These are phyloP conservation scores for Ametastegia equiseti DNA, from an alignment of 2,888 invertebrate genomes.

Conservation along the genomic window DNA sequence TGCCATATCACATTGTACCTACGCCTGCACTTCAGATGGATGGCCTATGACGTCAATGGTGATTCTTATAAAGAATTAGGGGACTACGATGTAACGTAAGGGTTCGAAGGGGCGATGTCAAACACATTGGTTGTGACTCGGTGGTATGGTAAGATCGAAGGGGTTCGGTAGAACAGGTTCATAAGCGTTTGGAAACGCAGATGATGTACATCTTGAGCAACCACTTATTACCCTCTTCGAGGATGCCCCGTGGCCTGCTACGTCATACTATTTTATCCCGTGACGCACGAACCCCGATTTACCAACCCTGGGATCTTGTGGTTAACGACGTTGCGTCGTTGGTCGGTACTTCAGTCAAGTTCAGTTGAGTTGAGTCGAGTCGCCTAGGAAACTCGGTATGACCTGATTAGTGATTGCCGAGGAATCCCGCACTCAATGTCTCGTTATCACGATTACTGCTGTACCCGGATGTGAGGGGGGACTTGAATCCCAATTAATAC, in stretches of 20 bases:
- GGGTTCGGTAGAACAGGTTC: background rate
- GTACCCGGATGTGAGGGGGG: background rate
- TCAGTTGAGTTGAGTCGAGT: slow-evolving; percentile 62
- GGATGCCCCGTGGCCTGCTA: background rate
- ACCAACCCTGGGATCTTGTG: slow-evolving; percentile 54
- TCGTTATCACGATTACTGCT: slow-evolving; percentile 49
- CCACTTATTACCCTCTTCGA: background rate
- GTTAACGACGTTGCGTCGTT: slow-evolving; percentile 51
- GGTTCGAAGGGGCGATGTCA: slow-evolving; percentile 11
- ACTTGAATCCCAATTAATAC: slow-evolving; percentile 28
- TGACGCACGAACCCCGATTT: slow-evolving; percentile 48
- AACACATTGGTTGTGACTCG: too few relatives aligned
- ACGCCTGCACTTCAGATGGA: too few relatives aligned
- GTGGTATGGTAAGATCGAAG: too few relatives aligned
- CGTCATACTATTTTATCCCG: slow-evolving; percentile 27
- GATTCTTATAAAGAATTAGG: background rate
- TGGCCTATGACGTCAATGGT: too few relatives aligned
- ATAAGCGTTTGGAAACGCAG: slow-evolving; percentile 22
- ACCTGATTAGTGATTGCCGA: slow-evolving; percentile 52
- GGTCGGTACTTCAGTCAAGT: slow-evolving; percentile 50
- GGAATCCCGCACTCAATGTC: slow-evolving; percentile 48
- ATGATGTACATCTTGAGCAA: background rate
- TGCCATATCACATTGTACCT: too few relatives aligned
- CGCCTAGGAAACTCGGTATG: slow-evolving; percentile 57
- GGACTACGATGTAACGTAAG: slow-evolving; percentile 14